These are phyloP conservation scores for Trichomycterus rosablanca DNA, from an alignment of 2,113 vertebrate species.

Conservation along the genomic window DNA sequence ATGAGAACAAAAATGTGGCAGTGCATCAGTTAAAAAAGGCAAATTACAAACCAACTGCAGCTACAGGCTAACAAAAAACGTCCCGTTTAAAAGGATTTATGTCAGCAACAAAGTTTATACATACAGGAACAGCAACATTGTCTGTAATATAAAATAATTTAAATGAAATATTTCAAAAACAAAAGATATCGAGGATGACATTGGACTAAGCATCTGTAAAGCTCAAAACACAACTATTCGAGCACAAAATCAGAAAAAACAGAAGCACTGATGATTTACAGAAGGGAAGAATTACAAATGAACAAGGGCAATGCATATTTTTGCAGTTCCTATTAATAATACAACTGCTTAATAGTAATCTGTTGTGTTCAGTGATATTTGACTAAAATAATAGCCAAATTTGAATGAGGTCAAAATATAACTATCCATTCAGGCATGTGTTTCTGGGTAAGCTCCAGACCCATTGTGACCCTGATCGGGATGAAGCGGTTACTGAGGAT, in stretches of 20 bases:
- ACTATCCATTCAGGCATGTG: too few relatives aligned
- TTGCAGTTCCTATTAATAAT: slow-evolving; percentile 10
- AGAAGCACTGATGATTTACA: slow-evolving; percentile 4
- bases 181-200: too few relatives aligned
- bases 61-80: slow-evolving; percentile 29
- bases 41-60: slow-evolving; percentile 30
- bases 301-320: slow-evolving; percentile 7
- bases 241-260: slow-evolving; percentile 5
- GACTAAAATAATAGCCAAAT: too few relatives aligned
- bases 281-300: slow-evolving; percentile 11
- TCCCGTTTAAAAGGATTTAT: slow-evolving; percentile 32
- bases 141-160: slow-evolving; percentile 44
- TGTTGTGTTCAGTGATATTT: too few relatives aligned
- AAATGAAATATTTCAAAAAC: slow-evolving; percentile 31
- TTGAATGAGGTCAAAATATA: too few relatives aligned
- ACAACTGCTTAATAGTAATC: not conserved
- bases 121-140: slow-evolving; percentile 41
- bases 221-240: slow-evolving; percentile 6
- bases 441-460: too few relatives aligned
- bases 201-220: slow-evolving; percentile 10
- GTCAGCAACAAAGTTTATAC: slow-evolving; percentile 27
- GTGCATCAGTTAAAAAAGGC: slow-evolving; percentile 41
- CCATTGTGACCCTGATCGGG: too few relatives aligned
- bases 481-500: not conserved
- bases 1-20: slow-evolving; percentile 41